Conservation (phyloP, 2,888 invertebrate genomes). For the Aphodius granarius region DNA sequence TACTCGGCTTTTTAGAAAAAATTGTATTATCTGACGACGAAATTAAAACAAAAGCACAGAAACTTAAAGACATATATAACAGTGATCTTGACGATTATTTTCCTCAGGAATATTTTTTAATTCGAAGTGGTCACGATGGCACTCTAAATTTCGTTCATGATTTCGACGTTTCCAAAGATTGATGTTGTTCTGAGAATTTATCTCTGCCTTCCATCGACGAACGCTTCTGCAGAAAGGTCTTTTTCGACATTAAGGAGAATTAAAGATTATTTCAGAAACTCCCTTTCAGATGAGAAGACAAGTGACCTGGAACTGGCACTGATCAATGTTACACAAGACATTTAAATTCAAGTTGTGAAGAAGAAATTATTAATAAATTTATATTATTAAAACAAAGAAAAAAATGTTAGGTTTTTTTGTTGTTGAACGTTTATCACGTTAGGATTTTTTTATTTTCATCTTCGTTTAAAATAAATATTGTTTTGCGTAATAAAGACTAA, state of each 20-base stretch:
- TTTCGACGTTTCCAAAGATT: not conserved
- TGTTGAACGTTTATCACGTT: not conserved
- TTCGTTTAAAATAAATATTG: not conserved
- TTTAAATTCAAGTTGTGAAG: not conserved
- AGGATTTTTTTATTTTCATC: not conserved
- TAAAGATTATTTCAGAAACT: not conserved
- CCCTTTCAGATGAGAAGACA: not conserved
- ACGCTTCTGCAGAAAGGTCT: not conserved
- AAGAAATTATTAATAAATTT: not conserved
- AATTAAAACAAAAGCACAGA: not conserved
- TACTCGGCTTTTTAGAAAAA: not conserved
- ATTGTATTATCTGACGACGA: not conserved
- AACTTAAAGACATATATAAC: not conserved
- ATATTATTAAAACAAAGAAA: not conserved
- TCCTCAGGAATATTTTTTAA: not conserved
- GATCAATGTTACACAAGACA: not conserved
- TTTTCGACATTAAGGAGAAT: not conserved
- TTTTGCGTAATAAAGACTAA: too few relatives aligned
- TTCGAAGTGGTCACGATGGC: not conserved
- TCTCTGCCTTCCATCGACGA: not conserved
- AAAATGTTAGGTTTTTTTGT: not conserved
- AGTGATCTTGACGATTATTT: not conserved
- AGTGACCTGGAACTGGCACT: not conserved
- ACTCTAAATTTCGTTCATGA: not conserved
- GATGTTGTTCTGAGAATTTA: not conserved